A percentile compares a stretch with the other conserved stretches of the same genome.
phyloP scores from a whole-genome alignment of 2,797 vertebrate genomes.

The Rhincodon typus region DNA sequence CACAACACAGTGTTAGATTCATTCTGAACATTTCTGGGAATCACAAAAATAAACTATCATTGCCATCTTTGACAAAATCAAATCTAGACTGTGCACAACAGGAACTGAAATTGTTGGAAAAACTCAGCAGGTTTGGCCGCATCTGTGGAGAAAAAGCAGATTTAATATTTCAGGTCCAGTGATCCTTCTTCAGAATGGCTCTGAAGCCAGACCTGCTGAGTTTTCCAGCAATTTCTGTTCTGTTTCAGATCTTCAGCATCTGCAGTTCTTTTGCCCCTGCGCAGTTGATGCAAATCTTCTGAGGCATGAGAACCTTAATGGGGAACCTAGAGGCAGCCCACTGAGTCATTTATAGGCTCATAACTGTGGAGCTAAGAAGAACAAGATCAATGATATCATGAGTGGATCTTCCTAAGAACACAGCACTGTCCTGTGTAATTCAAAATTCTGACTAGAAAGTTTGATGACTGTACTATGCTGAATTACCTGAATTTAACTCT shows the following conservation, averaged over 20 bases:
- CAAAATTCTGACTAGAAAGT: not conserved
- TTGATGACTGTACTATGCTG: not conserved
- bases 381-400: not conserved
- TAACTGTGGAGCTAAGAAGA: not conserved
- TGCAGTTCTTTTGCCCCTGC: not conserved
- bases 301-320: not conserved
- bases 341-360: not conserved
- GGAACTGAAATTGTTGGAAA: not conserved
- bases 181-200: too few relatives aligned
- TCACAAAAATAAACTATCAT: not conserved
- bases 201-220: too few relatives aligned
- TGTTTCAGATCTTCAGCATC: not conserved
- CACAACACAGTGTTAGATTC: not conserved
- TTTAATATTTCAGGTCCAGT: too few relatives aligned
- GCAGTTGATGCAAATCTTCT: not conserved
- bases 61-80: not conserved
- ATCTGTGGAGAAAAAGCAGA: too few relatives aligned
- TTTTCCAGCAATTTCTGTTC: not conserved
- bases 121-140: not conserved
- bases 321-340: not conserved
- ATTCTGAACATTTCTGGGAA: not conserved
- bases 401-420: not conserved
- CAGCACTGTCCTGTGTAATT: not conserved
- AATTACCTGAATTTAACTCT: not conserved
- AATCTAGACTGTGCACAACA: not conserved